phyloP scores from a whole-genome alignment of 2,797 vertebrate genomes.

The Rhodeus uyekii region DNA sequence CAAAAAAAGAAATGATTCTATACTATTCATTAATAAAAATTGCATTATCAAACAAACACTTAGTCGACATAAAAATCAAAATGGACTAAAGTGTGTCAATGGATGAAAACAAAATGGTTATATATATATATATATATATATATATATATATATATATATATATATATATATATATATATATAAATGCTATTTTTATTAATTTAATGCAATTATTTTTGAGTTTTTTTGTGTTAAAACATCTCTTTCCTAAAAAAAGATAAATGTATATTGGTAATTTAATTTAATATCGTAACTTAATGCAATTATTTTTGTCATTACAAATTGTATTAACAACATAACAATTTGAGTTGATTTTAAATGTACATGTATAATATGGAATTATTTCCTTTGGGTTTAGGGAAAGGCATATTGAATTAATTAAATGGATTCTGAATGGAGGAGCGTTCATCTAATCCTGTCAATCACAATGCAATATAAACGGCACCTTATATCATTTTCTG shows the following conservation, averaged over 20 bases:
- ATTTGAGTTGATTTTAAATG: neutral
- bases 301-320: neutral
- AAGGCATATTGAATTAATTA: slow-evolving; percentile 9
- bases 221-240: no score
- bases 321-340: neutral
- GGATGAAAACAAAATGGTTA: no score
- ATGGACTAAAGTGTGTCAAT: no score
- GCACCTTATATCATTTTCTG: neutral
- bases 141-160: no score
- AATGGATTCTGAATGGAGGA: slow-evolving; percentile 1
- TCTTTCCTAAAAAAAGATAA: no score
- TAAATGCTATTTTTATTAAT: no score
- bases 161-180: neutral
- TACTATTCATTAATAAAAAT: no score
- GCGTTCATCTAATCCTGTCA: slow-evolving; percentile 19
- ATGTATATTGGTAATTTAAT: neutral
- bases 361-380: neutral
- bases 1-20: neutral
- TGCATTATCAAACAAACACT: no score
- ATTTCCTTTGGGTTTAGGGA: slow-evolving; percentile 12
- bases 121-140: no score
- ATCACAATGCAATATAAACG: slow-evolving; percentile 29
- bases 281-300: neutral
- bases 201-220: no score
- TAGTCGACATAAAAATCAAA: no score